Percentiles rank a stretch among this genome's conserved stretches.
Conservation (phyloP, 2,113 vertebrate species). For the Mixornis gularis region DNA sequence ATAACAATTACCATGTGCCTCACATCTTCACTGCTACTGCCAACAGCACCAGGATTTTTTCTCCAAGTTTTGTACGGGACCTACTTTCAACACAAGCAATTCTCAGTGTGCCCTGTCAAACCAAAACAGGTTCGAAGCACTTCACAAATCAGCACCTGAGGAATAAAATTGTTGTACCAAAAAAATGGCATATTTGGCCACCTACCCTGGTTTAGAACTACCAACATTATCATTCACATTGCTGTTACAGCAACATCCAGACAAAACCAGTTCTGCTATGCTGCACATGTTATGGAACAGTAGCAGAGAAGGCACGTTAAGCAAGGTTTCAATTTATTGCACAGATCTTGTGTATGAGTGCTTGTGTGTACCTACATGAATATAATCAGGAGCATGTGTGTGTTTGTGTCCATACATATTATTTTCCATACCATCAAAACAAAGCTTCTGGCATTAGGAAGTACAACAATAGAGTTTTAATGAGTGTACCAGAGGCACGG, state of each 20-base stretch:
- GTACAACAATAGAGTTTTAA: not conserved
- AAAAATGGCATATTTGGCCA: not conserved
- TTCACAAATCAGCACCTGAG: not conserved
- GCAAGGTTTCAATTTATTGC: not conserved
- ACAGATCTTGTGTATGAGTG: not conserved
- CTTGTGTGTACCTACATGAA: not conserved
- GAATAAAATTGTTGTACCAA: not conserved
- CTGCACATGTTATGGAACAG: not conserved
- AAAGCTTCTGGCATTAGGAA: not conserved
- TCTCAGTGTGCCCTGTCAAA: not conserved
- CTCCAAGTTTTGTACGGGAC: not conserved
- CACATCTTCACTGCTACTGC: not conserved
- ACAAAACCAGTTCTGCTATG: not conserved
- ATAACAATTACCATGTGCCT: not conserved
- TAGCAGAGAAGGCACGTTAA: not conserved
- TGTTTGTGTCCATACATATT: fast-evolving
- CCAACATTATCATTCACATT: not conserved
- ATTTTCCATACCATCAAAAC: not conserved
- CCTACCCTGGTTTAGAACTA: not conserved
- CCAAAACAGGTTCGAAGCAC: not conserved
- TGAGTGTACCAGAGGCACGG: not conserved
- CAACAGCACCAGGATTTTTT: not conserved
- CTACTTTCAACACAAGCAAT: not conserved
- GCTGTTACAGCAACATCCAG: not conserved
- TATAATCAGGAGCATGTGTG: not conserved